These are phyloP conservation scores for Phaonia tiefii DNA, from an alignment of 2,888 invertebrate genomes.

Conservation along the genomic window DNA sequence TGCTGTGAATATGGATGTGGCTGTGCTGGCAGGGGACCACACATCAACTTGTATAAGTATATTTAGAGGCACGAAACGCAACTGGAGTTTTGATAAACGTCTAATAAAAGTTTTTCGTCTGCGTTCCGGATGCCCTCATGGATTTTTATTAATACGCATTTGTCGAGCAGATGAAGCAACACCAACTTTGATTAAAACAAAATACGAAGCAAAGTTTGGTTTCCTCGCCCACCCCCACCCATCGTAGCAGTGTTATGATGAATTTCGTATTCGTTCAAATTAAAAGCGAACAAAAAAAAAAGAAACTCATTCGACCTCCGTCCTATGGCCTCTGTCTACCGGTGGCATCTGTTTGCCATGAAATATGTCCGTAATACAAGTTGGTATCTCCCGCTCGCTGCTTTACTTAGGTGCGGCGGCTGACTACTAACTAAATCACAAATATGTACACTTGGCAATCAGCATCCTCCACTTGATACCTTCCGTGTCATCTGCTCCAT, in stretches of 20 bases:
- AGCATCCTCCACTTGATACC: too few relatives aligned
- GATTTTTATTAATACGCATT: constrained; percentile 30
- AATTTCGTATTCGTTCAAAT: constrained; percentile 12
- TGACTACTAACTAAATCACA: too few relatives aligned
- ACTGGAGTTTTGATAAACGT: constrained; percentile 36
- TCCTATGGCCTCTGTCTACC: background rate
- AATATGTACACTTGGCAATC: too few relatives aligned
- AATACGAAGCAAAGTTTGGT: background rate
- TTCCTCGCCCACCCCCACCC: too few relatives aligned
- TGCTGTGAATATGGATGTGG: background rate
- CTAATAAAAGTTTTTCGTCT: constrained; percentile 47
- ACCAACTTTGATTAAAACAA: constrained; percentile 32
- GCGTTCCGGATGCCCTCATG: background rate
- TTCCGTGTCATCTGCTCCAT: too few relatives aligned
- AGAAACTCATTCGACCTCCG: background rate
- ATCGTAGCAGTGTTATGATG: background rate
- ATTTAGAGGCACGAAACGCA: background rate
- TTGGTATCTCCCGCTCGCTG: background rate
- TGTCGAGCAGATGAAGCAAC: constrained; percentile 1
- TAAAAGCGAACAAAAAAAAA: constrained; percentile 22
- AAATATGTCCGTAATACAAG: constrained; percentile 17
- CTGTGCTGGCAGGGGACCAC: background rate
- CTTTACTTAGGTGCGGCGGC: too few relatives aligned
- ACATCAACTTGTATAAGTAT: background rate
- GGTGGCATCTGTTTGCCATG: constrained; percentile 19